Base-by-base conservation (phyloP, 2,113 vertebrate species). In the human (Homo sapiens) region DNA sequence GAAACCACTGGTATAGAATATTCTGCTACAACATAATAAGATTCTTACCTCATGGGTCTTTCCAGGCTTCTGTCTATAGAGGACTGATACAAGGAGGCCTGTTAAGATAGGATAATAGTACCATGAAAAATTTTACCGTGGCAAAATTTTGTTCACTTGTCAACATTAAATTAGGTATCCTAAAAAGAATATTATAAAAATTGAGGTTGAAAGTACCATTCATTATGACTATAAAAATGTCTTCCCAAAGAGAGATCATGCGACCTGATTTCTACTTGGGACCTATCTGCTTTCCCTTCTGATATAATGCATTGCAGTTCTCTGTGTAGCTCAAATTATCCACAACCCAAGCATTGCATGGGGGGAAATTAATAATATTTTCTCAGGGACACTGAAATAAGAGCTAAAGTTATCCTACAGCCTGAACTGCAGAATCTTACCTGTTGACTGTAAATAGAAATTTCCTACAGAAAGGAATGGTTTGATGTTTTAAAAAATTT, bases 1-100 rank as follows among this genome's bases (percentile, higher is more conserved):
- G 48, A 68, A 89, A 78, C 3, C 14, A 32, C 6, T 40, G 23
- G 35, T 23, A 50, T 14, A 32, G 38, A 76, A 38, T 76, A 70
- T 70, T 80, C 43, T 23, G 30, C 10, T 2, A 9, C 17, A 11
- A 80, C 57, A 10, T 27, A 16, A 18, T 35, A 11, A 73, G 11
- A 79, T 82, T 93, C 98, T 99, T 99, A 99, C 99, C 99, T 99
- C 82, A 98, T 98, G 81, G 99, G 99, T 98, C 99, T 99, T 93
- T 99, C 99, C 43, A 99, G 98, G 96, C 98, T 98, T 98, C 98
- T 99, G 93, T 99, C 99, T 89, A 99, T 98, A 89, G 99, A 98
- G 95, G 99, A 97, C 88, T 99, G 99, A 97, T 99, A 99, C 61
- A 99, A 98, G 68, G 99, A 99, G 61, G 99, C 98, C 99, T 99